Evolutionary conservation across 2,888 invertebrate species (phyloP).

Genomic region (Cryptus armator): DNA sequence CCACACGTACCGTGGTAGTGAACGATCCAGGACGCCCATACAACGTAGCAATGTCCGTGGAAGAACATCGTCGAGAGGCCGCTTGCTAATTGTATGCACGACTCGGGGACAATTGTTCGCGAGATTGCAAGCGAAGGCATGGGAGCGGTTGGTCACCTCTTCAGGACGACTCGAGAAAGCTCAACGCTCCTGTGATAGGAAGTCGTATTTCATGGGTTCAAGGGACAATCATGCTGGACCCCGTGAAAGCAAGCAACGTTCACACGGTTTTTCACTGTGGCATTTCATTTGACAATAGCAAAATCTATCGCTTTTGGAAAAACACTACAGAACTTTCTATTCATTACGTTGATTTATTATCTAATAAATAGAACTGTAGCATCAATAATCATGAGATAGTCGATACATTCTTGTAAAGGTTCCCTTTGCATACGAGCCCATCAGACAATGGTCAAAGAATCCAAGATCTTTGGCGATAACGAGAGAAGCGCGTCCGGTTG

Average conservation of each 20-base stretch:
- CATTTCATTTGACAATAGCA: neutral
- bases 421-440: constrained; percentile 3
- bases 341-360: neutral
- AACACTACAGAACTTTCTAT: neutral
- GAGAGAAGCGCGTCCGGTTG: constrained; percentile 30
- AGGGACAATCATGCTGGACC: constrained; percentile 52
- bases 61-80: constrained; percentile 78
- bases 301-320: neutral
- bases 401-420: neutral
- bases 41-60: constrained; percentile 77
- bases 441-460: constrained; percentile 8
- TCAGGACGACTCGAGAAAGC: constrained; percentile 60
- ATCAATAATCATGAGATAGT: neutral
- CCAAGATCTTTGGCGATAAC: constrained; percentile 21
- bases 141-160: constrained; percentile 47
- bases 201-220: constrained; percentile 73
- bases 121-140: constrained; percentile 61
- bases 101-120: constrained; percentile 75
- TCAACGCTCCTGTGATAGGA: constrained; percentile 72
- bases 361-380: neutral
- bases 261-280: constrained; percentile 43
- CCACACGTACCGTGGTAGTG: constrained; percentile 77
- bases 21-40: constrained; percentile 73
- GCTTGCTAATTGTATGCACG: constrained; percentile 81
- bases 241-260: constrained; percentile 47